Evolutionary conservation across 2,113 vertebrate species (phyloP).

Genomic region (Percina caprodes): DNA sequence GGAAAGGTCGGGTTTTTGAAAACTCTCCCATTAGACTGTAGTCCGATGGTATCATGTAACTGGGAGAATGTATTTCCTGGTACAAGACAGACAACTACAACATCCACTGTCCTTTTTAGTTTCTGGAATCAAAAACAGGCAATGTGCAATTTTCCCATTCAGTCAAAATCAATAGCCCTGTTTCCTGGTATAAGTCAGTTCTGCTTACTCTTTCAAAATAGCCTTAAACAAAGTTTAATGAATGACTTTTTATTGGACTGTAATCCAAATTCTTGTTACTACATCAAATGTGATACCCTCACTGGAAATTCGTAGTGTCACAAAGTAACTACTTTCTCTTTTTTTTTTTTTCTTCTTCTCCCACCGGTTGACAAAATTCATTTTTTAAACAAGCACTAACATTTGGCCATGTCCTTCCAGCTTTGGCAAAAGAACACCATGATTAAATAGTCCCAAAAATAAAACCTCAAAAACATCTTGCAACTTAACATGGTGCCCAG

Average conservation of each 20-base stretch:
- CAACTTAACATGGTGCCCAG: conserved; percentile 14
- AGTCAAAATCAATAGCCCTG: neutral
- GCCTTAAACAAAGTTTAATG: neutral
- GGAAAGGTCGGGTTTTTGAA: conserved; percentile 25
- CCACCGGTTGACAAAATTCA: neutral
- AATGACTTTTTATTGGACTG: neutral
- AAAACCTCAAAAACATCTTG: conserved; percentile 33
- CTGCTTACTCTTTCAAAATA: neutral
- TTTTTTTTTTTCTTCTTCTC: neutral
- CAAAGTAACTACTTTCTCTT: neutral
- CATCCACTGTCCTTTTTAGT: neutral
- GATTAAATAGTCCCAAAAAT: conserved; percentile 45
- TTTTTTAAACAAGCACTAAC: conserved; percentile 4
- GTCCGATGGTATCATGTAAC: conserved; percentile 51
- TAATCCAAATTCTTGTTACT: neutral
- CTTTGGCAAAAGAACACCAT: conserved; percentile 18
- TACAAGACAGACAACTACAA: neutral
- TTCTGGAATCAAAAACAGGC: conserved; percentile 1
- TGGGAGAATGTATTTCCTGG: conserved; percentile 35
- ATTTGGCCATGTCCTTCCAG: conserved; percentile 16
- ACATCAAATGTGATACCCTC: neutral
- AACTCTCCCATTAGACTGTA: neutral
- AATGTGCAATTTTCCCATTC: neutral
- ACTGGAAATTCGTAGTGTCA: neutral
- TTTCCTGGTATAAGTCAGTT: conserved; percentile 10